Conservation (phyloP, 2,113 vertebrate genomes). For the Semnornis frantzii region DNA sequence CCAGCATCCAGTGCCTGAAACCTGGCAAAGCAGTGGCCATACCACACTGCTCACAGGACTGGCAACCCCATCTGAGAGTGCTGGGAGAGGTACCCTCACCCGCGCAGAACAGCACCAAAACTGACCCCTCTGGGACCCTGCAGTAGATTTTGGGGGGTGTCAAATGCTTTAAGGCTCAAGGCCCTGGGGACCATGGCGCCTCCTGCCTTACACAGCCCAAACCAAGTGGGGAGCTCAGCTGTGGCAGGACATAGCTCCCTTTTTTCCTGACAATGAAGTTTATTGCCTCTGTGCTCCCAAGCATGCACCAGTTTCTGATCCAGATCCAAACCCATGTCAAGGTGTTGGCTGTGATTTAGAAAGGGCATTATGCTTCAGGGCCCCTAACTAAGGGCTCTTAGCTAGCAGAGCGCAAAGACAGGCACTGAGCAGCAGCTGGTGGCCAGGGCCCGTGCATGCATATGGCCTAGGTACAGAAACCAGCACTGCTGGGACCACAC, state of each 20-base stretch:
- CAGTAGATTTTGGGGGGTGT: neutral
- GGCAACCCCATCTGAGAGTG: neutral
- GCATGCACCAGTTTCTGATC: conserved; percentile 24
- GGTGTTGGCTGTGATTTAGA: conserved; percentile 36
- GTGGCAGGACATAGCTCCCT: neutral
- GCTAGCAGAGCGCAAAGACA: neutral
- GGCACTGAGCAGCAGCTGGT: neutral
- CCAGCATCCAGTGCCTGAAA: neutral
- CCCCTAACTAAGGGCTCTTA: neutral
- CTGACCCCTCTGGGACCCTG: neutral
- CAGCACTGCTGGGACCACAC: neutral
- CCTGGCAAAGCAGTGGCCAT: neutral
- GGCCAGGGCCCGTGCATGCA: neutral
- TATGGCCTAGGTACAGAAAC: neutral
- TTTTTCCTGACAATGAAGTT: neutral
- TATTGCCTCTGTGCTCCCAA: conserved; percentile 10
- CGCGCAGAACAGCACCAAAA: neutral
- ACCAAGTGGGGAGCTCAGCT: neutral
- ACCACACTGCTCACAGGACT: fast-evolving
- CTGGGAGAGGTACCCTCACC: neutral
- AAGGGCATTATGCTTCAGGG: conserved; percentile 6
- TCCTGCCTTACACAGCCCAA: neutral
- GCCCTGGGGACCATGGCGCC: neutral
- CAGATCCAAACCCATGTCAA: conserved; percentile 27
- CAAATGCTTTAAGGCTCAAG: neutral